These are phyloP conservation scores for Aphelenchoides besseyi DNA, from an alignment of 1,140 invertebrate species.

Conservation along the genomic window DNA sequence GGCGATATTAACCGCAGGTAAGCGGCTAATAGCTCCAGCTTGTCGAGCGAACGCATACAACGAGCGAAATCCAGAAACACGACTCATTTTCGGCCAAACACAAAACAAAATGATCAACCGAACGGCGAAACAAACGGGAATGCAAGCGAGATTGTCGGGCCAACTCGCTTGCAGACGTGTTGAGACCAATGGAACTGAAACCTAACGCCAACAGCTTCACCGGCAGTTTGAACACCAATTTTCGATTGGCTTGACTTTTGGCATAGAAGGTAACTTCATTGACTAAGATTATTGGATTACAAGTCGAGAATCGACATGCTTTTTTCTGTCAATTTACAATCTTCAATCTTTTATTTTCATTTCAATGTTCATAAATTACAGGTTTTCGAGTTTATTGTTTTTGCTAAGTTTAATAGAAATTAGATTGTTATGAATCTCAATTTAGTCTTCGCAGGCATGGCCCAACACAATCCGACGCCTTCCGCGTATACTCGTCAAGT, in stretches of 20 bases:
- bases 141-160: background rate
- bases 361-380: no score
- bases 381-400: no score
- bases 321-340: no score
- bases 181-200: background rate
- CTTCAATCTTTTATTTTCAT: no score
- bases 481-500: constrained; percentile 64
- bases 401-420: no score
- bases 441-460: no score
- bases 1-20: background rate
- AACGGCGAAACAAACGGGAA: background rate
- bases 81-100: constrained; percentile 3
- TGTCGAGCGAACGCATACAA: background rate
- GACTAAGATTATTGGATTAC: no score
- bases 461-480: no score
- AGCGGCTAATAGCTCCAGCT: background rate
- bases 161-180: background rate
- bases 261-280: no score
- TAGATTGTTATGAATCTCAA: no score
- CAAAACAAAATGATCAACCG: background rate
- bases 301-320: no score
- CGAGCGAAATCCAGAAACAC: background rate
- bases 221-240: background rate
- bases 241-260: background rate
- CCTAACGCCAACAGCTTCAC: background rate